Conservation (phyloP, 2,797 vertebrate genomes). For the Sternotherus odoratus region DNA sequence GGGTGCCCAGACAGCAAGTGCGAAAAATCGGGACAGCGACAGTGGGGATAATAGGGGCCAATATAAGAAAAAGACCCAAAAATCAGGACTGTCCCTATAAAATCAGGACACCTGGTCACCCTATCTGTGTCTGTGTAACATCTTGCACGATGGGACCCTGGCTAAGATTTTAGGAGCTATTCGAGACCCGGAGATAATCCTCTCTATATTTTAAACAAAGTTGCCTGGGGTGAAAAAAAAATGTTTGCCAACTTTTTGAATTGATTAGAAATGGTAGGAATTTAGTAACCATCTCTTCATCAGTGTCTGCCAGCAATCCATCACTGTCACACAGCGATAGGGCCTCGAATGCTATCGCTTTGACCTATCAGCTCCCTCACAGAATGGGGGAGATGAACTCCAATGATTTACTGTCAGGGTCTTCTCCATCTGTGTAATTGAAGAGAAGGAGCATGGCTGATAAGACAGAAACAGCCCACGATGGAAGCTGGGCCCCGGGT, state of each 20-base stretch:
- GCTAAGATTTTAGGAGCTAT: background rate
- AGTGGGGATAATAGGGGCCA: no score
- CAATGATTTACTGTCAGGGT: conserved; percentile 25
- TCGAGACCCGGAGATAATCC: background rate
- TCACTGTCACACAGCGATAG: background rate
- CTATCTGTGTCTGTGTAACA: background rate
- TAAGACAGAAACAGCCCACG: background rate
- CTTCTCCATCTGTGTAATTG: background rate
- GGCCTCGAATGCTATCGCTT: background rate
- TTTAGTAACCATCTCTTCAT: background rate
- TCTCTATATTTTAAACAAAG: background rate
- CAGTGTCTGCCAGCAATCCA: background rate
- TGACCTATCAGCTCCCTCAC: background rate
- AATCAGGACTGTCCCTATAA: no score
- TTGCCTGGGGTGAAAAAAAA: background rate
- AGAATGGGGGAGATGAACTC: background rate
- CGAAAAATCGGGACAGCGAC: no score
- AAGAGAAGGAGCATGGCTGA: background rate
- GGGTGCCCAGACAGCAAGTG: no score
- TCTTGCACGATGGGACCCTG: background rate
- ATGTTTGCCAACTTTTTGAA: background rate
- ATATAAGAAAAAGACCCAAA: no score
- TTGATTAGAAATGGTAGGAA: background rate
- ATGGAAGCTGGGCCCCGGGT: background rate
- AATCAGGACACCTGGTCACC: no score